phyloP scores from a whole-genome alignment of 2,888 invertebrate genomes.

The Synanthedon tipuliformis region DNA sequence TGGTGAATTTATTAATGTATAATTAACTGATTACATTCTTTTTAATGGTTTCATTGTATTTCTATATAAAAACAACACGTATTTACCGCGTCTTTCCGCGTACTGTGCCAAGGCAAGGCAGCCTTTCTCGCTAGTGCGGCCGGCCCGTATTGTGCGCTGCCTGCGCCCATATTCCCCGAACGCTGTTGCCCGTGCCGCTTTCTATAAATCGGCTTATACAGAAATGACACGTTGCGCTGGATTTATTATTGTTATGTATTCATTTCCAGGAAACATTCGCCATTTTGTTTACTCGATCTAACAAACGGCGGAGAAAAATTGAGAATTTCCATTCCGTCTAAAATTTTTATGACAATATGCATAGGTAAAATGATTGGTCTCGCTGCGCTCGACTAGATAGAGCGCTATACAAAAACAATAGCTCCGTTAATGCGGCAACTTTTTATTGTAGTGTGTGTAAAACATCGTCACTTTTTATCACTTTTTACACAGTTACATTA shows the following conservation, averaged over 20 bases:
- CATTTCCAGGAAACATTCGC: background rate
- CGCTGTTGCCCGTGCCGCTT: constrained; percentile 6
- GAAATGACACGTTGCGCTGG: constrained; percentile 1
- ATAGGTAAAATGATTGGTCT: too few relatives aligned
- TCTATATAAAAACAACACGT: constrained; percentile 12
- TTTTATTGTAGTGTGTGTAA: too few relatives aligned
- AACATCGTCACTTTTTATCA: too few relatives aligned
- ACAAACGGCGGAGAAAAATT: too few relatives aligned
- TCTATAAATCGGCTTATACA: constrained; percentile 6
- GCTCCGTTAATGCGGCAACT: too few relatives aligned
- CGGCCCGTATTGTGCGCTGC: constrained; percentile 9
- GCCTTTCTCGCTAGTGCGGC: constrained; percentile 5
- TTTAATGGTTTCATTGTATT: constrained; percentile 20
- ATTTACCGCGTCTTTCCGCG: background rate
- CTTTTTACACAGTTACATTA: too few relatives aligned
- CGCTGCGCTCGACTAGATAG: too few relatives aligned
- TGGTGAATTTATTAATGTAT: background rate
- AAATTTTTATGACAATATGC: too few relatives aligned
- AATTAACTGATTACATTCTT: constrained; percentile 2
- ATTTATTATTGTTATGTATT: background rate
- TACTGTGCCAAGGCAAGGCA: constrained; percentile 14
- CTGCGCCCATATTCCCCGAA: constrained; percentile 7
- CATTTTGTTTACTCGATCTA: too few relatives aligned
- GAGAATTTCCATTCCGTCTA: too few relatives aligned
- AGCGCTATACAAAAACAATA: too few relatives aligned